Percentiles rank a stretch among this genome's conserved stretches.
Conservation (phyloP, 2,888 invertebrate genomes). For the Xanthia togata region DNA sequence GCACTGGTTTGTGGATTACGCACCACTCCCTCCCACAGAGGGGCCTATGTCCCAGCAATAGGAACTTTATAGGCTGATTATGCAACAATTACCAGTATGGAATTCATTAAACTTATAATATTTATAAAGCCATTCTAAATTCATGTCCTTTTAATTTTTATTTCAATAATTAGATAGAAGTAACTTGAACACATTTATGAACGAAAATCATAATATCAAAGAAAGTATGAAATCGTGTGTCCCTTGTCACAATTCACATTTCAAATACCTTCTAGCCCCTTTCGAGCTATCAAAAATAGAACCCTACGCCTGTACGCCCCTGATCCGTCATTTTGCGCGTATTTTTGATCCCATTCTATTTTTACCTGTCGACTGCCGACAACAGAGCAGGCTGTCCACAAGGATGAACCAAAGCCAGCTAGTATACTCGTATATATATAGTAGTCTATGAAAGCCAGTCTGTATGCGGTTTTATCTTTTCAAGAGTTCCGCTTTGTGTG, state of each 20-base stretch:
- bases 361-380: conserved; percentile 38
- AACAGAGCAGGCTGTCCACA: conserved; percentile 24
- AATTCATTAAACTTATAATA: no score
- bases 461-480: conserved; percentile 38
- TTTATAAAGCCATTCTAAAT: no score
- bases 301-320: background rate
- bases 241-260: background rate
- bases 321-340: conserved; percentile 26
- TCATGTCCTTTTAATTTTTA: no score
- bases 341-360: conserved; percentile 52
- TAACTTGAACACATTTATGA: background rate
- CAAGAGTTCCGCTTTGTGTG: conserved; percentile 21
- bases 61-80: no score
- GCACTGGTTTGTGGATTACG: no score
- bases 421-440: no score
- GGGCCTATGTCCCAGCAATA: no score
- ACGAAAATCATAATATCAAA: no score
- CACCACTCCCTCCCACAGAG: no score
- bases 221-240: background rate
- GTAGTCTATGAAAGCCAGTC: no score
- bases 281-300: conserved; percentile 19
- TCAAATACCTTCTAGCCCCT: background rate
- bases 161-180: no score
- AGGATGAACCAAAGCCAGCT: conserved; percentile 35
- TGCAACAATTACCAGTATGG: no score